These are phyloP conservation scores for Nettapus auritus DNA, from an alignment of 2,113 vertebrate species.

Conservation along the genomic window DNA sequence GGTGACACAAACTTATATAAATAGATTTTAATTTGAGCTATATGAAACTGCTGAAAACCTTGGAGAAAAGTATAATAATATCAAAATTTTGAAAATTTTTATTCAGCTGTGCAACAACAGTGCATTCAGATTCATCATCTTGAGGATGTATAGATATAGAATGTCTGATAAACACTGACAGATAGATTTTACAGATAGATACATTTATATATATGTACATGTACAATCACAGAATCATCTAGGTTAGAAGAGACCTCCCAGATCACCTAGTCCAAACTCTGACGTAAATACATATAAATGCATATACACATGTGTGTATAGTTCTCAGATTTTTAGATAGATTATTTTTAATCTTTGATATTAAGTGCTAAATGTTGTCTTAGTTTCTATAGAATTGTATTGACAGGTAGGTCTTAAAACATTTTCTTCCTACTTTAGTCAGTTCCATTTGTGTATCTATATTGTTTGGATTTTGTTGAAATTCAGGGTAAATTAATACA, in stretches of 20 bases:
- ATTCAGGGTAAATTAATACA: background rate
- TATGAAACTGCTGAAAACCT: background rate
- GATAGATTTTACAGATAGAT: background rate
- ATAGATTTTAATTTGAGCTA: background rate
- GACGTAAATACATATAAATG: background rate
- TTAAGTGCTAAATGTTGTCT: background rate
- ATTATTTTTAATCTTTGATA: background rate
- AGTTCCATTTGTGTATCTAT: background rate
- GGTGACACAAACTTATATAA: background rate
- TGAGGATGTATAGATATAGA: background rate
- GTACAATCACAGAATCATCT: no score
- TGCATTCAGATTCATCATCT: background rate
- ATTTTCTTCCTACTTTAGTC: background rate
- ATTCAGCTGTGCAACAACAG: background rate
- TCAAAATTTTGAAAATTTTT: background rate
- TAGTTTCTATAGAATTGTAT: background rate
- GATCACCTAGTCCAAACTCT: no score
- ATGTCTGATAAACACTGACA: background rate
- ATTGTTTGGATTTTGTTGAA: background rate
- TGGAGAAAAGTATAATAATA: background rate
- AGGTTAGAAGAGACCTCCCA: no score
- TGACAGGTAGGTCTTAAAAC: fast-evolving
- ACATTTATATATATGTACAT: background rate
- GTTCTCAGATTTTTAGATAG: background rate
- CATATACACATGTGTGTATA: background rate